These are phyloP conservation scores for Platichthys stellatus DNA, from an alignment of 2,113 vertebrate species.

Conservation along the genomic window DNA sequence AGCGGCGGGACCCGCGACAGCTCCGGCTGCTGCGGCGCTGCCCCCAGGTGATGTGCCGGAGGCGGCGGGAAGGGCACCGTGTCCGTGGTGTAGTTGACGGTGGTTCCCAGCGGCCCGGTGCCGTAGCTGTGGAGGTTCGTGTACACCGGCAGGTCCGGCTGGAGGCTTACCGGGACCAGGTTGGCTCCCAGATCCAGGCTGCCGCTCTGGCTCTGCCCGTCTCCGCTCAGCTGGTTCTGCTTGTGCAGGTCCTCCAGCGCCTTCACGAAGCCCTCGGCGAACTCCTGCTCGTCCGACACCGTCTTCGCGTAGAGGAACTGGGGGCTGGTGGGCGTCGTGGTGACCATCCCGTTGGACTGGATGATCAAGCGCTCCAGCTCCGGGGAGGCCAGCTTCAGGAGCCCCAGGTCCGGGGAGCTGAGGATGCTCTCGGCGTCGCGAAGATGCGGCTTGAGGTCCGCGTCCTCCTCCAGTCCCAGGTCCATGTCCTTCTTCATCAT, in stretches of 20 bases:
- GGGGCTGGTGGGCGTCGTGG: conserved; percentile 87
- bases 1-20: conserved; percentile 77
- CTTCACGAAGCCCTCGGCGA: conserved; percentile 96
- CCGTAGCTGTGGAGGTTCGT: conserved; percentile 83
- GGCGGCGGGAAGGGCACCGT: conserved; percentile 85
- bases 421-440: conserved; percentile 84
- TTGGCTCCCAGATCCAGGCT: conserved; percentile 70
- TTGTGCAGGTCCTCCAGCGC: conserved; percentile 95
- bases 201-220: conserved; percentile 36
- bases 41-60: conserved; percentile 76
- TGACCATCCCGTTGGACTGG: conserved; percentile 94
- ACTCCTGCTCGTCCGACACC: conserved; percentile 93
- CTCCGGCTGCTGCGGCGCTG: conserved; percentile 53
- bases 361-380: conserved; percentile 94
- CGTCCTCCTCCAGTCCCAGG: conserved; percentile 83
- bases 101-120: conserved; percentile 75
- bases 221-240: conserved; percentile 88
- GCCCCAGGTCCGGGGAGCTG: conserved; percentile 87
- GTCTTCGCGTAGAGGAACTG: conserved; percentile 90
- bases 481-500: conserved; percentile 91
- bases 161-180: conserved; percentile 69
- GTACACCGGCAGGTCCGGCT: conserved; percentile 87
- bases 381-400: conserved; percentile 92
- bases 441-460: conserved; percentile 80
- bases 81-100: conserved; percentile 86